Base-by-base conservation (phyloP, 2,113 vertebrate genomes). In the Notothenia rossii region DNA sequence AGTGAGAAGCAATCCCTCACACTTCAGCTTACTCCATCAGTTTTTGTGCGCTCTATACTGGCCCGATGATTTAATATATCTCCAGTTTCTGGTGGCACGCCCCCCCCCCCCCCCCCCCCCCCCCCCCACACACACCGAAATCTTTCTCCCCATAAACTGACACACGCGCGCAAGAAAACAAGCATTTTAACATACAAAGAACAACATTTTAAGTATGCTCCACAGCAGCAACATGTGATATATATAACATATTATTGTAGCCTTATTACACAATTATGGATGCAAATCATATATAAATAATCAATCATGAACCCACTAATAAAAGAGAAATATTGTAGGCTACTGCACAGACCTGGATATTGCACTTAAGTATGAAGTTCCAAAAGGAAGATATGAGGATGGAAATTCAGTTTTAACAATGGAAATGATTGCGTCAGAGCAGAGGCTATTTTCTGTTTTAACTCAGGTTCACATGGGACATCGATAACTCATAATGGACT, bases 1-100 rank as follows among this genome's bases (percentile, higher is more conserved):
- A 91, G 79, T 85, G 81, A 77, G 77, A 72, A 86, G 88, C 83
- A 75, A 84, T 88, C 79, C 83, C 60, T 90, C 86, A 77, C 85
- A 82, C 83, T 85, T 81, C 17, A 71, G 79, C 79, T 88, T 72
- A 86, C 84, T 79, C 86, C 79, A 82, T 85, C 87, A 85, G 71
- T 79, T 89, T 80, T 64, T 81, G 77, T 36, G 12, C 63, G 69
- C 77, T 50, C 66, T 53, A 46, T 29, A 15, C 65, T 48, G 73
- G 51, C 68, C 66, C 33, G 18, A 58, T 85, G 86, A 89, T 92
- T 88, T 81, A 86, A 86, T 79, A 72, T 69, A 70, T 69, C 46
- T 20, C 63, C 73, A 53, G 67, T 63, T 72, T 67, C 53, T 79
- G 66, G 62, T 71, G 62, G 29, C 82, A 54, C 12, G 12, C 50